A percentile compares a stretch with the other conserved stretches of the same genome.
phyloP scores from a whole-genome alignment of 1,140 invertebrate species.

The Rhyacophila brunnea region DNA sequence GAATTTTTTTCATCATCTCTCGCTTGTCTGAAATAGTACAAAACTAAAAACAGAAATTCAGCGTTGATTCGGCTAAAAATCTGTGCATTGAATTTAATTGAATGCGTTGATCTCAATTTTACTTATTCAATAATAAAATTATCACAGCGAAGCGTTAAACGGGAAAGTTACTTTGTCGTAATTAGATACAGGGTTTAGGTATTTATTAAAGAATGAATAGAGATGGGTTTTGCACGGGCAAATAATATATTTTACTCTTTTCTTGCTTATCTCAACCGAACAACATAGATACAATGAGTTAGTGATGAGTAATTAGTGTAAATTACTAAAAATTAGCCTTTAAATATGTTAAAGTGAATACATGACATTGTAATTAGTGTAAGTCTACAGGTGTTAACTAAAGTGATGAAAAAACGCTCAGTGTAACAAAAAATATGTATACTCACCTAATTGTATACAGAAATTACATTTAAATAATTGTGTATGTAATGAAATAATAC shows the following conservation, averaged over 20 bases:
- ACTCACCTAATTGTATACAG: background rate
- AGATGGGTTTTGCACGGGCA: background rate
- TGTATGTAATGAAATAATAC: slow-evolving; percentile 5
- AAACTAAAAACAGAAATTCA: slow-evolving; percentile 9
- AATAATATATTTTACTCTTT: slow-evolving; percentile 5
- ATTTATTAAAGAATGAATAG: slow-evolving; percentile 20
- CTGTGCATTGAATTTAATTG: slow-evolving; percentile 6
- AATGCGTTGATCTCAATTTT: slow-evolving; percentile 7
- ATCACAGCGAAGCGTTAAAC: slow-evolving; percentile 14
- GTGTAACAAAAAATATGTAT: background rate
- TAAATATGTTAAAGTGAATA: slow-evolving; percentile 4
- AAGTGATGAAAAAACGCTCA: background rate
- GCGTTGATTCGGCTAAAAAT: too few species aligned
- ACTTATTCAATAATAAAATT: slow-evolving; percentile 7
- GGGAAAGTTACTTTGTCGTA: slow-evolving; percentile 23
- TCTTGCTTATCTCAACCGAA: slow-evolving; percentile 1
- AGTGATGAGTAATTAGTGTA: background rate
- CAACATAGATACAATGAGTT: background rate
- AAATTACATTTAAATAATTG: background rate
- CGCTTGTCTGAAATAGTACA: slow-evolving; percentile 4
- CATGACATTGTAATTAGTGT: background rate
- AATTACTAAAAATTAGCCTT: slow-evolving; percentile 9
- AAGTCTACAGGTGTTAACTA: background rate
- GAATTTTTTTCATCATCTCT: slow-evolving; percentile 16
- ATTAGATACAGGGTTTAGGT: slow-evolving; percentile 36